Percentiles rank a stretch among this genome's conserved stretches.
Conservation (phyloP, 2,888 invertebrate genomes). For the Dorcus hopei region DNA sequence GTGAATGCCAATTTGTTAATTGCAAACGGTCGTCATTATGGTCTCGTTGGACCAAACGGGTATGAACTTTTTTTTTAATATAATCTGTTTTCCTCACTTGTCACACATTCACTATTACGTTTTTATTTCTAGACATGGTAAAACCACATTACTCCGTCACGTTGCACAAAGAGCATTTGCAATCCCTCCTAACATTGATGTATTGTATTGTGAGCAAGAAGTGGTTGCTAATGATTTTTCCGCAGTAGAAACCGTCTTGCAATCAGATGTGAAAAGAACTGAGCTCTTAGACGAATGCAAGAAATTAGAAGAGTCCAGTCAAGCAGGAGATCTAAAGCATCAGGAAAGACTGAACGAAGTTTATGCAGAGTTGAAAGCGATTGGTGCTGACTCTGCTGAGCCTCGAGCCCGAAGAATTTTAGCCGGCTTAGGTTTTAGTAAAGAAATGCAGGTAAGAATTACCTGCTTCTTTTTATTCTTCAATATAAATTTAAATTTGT, state of each 20-base stretch:
- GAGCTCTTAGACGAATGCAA: slow-evolving; percentile 79
- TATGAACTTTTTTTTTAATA: slow-evolving; percentile 41
- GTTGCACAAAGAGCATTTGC: slow-evolving; percentile 86
- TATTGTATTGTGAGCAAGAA: slow-evolving; percentile 97
- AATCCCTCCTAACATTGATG: slow-evolving; percentile 94
- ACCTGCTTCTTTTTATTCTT: neutral
- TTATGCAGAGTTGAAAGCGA: slow-evolving; percentile 91
- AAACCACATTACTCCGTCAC: slow-evolving; percentile 94
- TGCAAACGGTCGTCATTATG: slow-evolving; percentile 91
- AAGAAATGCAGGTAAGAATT: slow-evolving; percentile 67
- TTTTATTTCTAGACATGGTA: slow-evolving; percentile 74
- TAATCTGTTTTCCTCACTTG: neutral
- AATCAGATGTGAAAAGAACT: slow-evolving; percentile 87
- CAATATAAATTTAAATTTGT: neutral
- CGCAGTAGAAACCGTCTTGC: slow-evolving; percentile 90
- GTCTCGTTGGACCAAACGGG: slow-evolving; percentile 98
- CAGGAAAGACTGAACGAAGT: slow-evolving; percentile 85
- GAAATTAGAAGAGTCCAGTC: slow-evolving; percentile 71
- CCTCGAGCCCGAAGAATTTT: slow-evolving; percentile 92
- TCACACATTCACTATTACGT: neutral
- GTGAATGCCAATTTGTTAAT: slow-evolving; percentile 93
- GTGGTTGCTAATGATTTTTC: slow-evolving; percentile 91
- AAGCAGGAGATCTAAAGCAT: slow-evolving; percentile 68
- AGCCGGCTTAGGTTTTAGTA: slow-evolving; percentile 93
- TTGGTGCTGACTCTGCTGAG: slow-evolving; percentile 97